These are phyloP conservation scores for Phalacrocorax aristotelis DNA, from an alignment of 2,113 vertebrate species.

Conservation along the genomic window DNA sequence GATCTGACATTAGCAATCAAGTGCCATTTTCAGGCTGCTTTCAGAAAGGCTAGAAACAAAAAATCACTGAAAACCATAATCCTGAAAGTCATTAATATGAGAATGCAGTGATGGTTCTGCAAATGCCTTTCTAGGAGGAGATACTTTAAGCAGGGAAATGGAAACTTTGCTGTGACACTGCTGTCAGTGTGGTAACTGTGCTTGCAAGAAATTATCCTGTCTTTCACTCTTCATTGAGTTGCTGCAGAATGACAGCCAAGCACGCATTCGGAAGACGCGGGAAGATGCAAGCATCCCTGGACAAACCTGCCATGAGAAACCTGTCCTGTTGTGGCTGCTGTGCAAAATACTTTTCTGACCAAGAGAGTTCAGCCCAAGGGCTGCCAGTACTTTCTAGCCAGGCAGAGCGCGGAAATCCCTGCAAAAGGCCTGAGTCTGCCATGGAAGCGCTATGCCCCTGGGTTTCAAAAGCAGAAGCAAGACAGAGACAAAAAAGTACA, in stretches of 20 bases:
- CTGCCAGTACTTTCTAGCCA: neutral
- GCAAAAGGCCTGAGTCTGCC: neutral
- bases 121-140: neutral
- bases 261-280: neutral
- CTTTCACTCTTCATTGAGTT: neutral
- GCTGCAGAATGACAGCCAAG: neutral
- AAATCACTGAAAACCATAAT: slow-evolving; percentile 8
- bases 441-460: fast-evolving
- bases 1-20: neutral
- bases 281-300: neutral
- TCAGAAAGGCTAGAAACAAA: neutral
- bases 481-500: neutral
- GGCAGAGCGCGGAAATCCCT: neutral
- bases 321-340: neutral
- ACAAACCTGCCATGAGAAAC: neutral
- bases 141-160: neutral
- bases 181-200: neutral
- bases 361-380: neutral
- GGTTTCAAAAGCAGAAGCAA: neutral
- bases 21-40: slow-evolving; percentile 12
- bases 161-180: neutral
- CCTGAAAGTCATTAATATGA: neutral
- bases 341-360: neutral
- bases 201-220: neutral
- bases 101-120: neutral